A percentile compares a stretch with the other conserved stretches of the same genome.
Evolutionary conservation across 2,888 invertebrate species (phyloP).

Genomic region (Nyleta sp.): DNA sequence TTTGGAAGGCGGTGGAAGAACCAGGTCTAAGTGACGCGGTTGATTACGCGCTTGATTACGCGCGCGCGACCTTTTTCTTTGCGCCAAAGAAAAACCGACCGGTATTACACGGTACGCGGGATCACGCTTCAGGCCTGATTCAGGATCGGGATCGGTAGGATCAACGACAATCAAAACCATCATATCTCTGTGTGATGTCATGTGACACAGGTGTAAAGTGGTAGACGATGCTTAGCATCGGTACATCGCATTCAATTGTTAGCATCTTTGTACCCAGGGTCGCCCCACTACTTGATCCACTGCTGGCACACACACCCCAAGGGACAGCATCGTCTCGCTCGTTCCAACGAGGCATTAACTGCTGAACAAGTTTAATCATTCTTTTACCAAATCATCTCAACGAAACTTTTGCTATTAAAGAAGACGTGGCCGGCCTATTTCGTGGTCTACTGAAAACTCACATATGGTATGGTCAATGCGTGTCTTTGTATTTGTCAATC

Average conservation of each 20-base stretch:
- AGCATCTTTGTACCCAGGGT: conserved; percentile 73
- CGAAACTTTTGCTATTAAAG: conserved; percentile 70
- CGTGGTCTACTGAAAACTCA: conserved; percentile 82
- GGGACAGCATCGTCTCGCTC: conserved; percentile 69
- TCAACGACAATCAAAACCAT: conserved; percentile 81
- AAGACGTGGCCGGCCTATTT: conserved; percentile 79
- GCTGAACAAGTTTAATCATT: conserved; percentile 81
- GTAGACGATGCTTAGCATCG: conserved; percentile 79
- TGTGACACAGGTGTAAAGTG: conserved; percentile 80
- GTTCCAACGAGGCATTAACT: conserved; percentile 77
- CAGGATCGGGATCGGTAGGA: no score
- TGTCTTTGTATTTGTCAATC: conserved; percentile 68
- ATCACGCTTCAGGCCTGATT: no score
- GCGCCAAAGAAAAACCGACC: conserved; percentile 31
- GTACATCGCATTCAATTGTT: conserved; percentile 78
- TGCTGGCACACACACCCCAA: conserved; percentile 61
- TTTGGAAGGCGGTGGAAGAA: conserved; percentile 65
- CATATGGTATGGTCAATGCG: conserved; percentile 78
- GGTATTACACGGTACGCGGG: no score
- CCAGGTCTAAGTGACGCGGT: conserved; percentile 67
- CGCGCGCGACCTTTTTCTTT: conserved; percentile 25
- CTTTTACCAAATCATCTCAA: conserved; percentile 75
- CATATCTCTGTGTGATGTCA: conserved; percentile 81
- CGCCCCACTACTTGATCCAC: conserved; percentile 72
- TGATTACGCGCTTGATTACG: no score